Conservation (phyloP, 2,888 invertebrate genomes). For the Antitype chi region DNA sequence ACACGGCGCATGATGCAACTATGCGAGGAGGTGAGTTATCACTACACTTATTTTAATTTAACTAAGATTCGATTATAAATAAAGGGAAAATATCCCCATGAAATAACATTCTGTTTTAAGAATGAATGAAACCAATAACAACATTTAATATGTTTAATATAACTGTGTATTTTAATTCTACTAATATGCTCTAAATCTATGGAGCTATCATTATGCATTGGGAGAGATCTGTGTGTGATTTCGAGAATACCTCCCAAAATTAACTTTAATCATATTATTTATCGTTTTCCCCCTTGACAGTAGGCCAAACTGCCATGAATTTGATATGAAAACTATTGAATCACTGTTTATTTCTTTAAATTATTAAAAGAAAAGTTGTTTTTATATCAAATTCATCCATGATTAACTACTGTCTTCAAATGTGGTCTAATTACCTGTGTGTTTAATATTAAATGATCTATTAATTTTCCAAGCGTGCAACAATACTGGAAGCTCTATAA, state of each 20-base stretch:
- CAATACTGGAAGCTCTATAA: slow-evolving; percentile 78
- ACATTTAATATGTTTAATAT: slow-evolving; percentile 14
- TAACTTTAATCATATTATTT: slow-evolving; percentile 37
- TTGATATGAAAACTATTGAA: slow-evolving; percentile 75
- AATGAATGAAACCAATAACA: slow-evolving; percentile 19
- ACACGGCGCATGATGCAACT: slow-evolving; percentile 97
- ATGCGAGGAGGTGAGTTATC: slow-evolving; percentile 96
- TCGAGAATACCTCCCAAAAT: slow-evolving; percentile 81
- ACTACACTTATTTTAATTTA: slow-evolving; percentile 25
- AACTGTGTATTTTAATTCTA: slow-evolving; percentile 31
- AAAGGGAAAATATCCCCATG: slow-evolving; percentile 31
- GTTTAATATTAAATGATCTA: slow-evolving; percentile 72
- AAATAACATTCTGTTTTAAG: slow-evolving; percentile 12
- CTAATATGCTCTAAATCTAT: slow-evolving; percentile 25
- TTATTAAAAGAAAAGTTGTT: slow-evolving; percentile 52
- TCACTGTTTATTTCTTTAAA: slow-evolving; percentile 8
- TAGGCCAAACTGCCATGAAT: slow-evolving; percentile 62
- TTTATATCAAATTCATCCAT: slow-evolving; percentile 75
- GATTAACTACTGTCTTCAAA: slow-evolving; percentile 49
- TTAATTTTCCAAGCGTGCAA: slow-evolving; percentile 82
- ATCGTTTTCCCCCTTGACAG: slow-evolving; percentile 18
- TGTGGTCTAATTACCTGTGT: slow-evolving; percentile 65
- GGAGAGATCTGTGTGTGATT: slow-evolving; percentile 71
- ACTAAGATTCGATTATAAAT: slow-evolving; percentile 24
- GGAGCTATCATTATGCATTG: slow-evolving; percentile 45